phyloP scores from a whole-genome alignment of 2,797 vertebrate species.

The Anabas testudineus region DNA sequence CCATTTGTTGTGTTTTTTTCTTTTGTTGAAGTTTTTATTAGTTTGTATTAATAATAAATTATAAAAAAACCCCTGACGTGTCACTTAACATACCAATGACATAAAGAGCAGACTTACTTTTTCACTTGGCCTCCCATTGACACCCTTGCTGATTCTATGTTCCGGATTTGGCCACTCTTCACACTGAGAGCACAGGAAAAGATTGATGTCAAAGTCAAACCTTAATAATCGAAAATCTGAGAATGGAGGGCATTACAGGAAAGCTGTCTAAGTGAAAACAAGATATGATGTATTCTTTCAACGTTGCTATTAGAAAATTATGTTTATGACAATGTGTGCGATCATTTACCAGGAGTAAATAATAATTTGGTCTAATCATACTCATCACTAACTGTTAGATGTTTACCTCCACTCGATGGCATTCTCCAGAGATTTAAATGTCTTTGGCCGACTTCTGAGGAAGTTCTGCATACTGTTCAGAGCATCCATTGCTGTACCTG shows the following conservation, averaged over 20 bases:
- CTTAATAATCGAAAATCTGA: not conserved
- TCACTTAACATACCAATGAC: not conserved
- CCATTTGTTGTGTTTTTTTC: too few relatives aligned
- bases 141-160: constrained; percentile 94
- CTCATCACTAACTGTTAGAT: not conserved
- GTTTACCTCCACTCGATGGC: constrained; percentile 98
- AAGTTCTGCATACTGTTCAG: constrained; percentile 99
- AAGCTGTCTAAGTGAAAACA: not conserved
- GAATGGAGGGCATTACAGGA: not conserved
- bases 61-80: too few relatives aligned
- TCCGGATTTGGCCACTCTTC: constrained; percentile 98
- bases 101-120: constrained; percentile 74
- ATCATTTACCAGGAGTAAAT: not conserved
- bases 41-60: too few relatives aligned
- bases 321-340: not conserved
- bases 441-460: constrained; percentile 96
- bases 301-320: not conserved
- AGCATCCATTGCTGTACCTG: constrained; percentile 98
- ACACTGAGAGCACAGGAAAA: constrained; percentile 83
- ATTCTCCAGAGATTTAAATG: constrained; percentile 96
- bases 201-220: not conserved
- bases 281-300: not conserved
- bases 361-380: not conserved
- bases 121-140: constrained; percentile 99
- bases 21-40: too few relatives aligned